Evolutionary conservation across 2,113 vertebrate genomes (phyloP).

Genomic region (Amazona vittata): DNA sequence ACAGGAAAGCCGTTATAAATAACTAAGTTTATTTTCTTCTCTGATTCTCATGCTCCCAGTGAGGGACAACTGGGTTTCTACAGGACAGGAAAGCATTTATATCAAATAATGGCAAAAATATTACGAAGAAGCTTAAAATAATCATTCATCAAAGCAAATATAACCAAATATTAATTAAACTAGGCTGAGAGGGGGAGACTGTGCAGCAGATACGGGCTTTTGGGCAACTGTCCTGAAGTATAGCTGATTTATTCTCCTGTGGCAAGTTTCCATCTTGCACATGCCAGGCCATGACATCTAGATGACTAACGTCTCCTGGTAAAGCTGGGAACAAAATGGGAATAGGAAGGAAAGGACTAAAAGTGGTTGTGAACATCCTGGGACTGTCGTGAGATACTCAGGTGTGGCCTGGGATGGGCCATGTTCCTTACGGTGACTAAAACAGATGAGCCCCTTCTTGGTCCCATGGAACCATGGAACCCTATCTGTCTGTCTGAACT

Average conservation of each 20-base stretch:
- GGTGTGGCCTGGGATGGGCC: neutral
- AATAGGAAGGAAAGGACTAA: neutral
- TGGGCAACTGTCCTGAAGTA: neutral
- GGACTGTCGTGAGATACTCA: neutral
- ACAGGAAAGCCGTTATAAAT: neutral
- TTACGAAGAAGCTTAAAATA: neutral
- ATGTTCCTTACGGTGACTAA: neutral
- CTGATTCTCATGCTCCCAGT: neutral
- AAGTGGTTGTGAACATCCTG: neutral
- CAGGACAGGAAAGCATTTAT: neutral
- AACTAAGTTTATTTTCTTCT: neutral
- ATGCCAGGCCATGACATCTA: neutral
- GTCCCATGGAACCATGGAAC: neutral
- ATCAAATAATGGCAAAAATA: neutral
- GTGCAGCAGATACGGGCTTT: neutral
- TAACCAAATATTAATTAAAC: neutral
- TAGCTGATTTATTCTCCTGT: neutral
- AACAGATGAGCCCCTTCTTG: neutral
- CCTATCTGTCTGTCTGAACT: fast-evolving
- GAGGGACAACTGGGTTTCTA: neutral
- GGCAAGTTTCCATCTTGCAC: neutral
- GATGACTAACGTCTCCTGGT: neutral
- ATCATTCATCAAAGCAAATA: neutral
- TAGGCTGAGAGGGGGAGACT: neutral
- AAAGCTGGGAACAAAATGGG: neutral